phyloP scores from a whole-genome alignment of 2,113 vertebrate genomes.

The Sula dactylatra region DNA sequence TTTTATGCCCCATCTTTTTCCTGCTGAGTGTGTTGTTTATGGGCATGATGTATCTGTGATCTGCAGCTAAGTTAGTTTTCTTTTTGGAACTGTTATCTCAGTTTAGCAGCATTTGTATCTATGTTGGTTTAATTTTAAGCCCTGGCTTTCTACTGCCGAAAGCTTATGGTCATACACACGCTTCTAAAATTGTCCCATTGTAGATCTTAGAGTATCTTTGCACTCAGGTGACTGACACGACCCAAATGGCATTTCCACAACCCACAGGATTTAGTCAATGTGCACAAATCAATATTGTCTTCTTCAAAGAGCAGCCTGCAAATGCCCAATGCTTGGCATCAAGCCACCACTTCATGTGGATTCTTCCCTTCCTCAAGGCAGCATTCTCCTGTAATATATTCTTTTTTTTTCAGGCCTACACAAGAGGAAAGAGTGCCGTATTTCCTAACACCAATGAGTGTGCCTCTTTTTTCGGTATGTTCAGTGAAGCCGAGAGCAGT shows the following conservation, averaged over 20 bases:
- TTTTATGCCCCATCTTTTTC: background rate
- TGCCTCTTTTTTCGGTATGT: background rate
- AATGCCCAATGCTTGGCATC: background rate
- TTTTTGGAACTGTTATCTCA: background rate
- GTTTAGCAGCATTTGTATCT: background rate
- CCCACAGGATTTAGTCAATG: background rate
- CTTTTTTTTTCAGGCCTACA: background rate
- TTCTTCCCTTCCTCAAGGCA: background rate
- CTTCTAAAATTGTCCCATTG: background rate
- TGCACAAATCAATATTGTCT: background rate
- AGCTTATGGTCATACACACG: rapidly evolving
- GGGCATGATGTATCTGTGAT: background rate
- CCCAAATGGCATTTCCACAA: background rate
- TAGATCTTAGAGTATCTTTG: background rate
- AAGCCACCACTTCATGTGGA: background rate
- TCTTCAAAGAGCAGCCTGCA: background rate
- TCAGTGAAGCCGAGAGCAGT: background rate
- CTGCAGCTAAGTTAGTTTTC: background rate
- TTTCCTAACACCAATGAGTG: background rate
- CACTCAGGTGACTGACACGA: rapidly evolving
- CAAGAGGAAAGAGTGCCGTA: background rate
- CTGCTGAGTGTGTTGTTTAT: background rate
- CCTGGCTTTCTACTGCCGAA: background rate
- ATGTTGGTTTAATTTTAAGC: background rate
- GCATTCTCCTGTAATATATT: background rate